Evolutionary conservation across 2,888 invertebrate species (phyloP).

Genomic region (Flexamia atlantica): DNA sequence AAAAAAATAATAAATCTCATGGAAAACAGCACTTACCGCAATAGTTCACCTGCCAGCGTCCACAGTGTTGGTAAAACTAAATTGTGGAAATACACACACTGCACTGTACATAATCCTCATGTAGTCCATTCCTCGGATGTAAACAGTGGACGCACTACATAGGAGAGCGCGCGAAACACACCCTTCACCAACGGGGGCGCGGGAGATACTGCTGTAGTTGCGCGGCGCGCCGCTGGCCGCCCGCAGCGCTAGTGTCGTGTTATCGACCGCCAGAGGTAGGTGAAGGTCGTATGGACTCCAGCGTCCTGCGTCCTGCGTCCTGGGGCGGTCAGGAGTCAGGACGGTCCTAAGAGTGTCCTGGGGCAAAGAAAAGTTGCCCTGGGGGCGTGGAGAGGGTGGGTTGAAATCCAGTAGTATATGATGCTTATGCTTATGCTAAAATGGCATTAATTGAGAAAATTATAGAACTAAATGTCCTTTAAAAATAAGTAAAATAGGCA

Average conservation of each 20-base stretch:
- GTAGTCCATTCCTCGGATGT: constrained; percentile 6
- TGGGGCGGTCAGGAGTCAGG: no score
- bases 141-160: constrained; percentile 17
- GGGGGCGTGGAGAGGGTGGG: no score
- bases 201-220: constrained; percentile 25
- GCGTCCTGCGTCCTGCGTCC: neutral
- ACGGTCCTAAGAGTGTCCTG: no score
- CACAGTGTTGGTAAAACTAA: constrained; percentile 3
- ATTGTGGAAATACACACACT: neutral
- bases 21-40: neutral
- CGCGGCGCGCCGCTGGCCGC: neutral
- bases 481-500: no score
- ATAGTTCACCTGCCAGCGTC: neutral
- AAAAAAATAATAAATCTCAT: neutral
- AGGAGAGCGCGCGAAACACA: neutral
- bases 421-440: no score
- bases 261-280: constrained; percentile 9
- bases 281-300: constrained; percentile 7
- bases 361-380: no score
- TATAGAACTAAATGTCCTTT: no score
- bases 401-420: no score
- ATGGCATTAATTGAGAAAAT: no score
- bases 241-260: constrained; percentile 36
- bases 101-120: constrained; percentile 25
- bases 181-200: neutral